Percentiles rank a stretch among this genome's conserved stretches.
These are phyloP conservation scores for roundworm (Caenorhabditis elegans) DNA, from an alignment of 1,140 invertebrate species.

Conservation along the genomic window DNA sequence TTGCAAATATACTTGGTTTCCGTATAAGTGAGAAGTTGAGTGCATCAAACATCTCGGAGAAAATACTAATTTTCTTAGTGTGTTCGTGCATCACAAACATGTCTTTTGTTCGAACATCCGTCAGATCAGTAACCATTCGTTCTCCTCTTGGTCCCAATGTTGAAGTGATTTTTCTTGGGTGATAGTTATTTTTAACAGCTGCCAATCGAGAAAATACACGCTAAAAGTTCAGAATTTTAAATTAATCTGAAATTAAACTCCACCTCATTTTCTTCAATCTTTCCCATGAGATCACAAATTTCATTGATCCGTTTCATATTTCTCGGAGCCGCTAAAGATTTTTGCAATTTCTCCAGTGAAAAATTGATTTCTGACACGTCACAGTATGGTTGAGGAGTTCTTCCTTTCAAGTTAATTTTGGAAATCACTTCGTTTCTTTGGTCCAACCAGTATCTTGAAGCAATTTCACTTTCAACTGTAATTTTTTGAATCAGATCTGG, in stretches of 20 bases:
- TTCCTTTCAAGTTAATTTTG: background rate
- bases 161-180: background rate
- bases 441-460: background rate
- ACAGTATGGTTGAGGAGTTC: background rate
- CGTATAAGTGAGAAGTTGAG: background rate
- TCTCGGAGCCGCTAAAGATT: background rate
- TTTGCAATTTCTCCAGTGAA: background rate
- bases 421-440: background rate
- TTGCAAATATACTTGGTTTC: background rate
- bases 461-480: conserved; percentile 17
- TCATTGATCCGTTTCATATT: background rate
- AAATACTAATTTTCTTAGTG: background rate
- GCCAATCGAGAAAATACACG: background rate
- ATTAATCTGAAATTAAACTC: background rate
- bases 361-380: background rate
- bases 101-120: background rate
- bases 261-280: background rate
- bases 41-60: background rate
- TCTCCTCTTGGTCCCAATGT: background rate
- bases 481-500: background rate
- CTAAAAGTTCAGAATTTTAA: background rate
- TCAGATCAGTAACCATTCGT: background rate
- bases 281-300: background rate
- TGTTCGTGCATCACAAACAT: background rate
- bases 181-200: background rate